Base-by-base conservation (phyloP, 2,888 invertebrate genomes). In the Strigamia maritima region DNA sequence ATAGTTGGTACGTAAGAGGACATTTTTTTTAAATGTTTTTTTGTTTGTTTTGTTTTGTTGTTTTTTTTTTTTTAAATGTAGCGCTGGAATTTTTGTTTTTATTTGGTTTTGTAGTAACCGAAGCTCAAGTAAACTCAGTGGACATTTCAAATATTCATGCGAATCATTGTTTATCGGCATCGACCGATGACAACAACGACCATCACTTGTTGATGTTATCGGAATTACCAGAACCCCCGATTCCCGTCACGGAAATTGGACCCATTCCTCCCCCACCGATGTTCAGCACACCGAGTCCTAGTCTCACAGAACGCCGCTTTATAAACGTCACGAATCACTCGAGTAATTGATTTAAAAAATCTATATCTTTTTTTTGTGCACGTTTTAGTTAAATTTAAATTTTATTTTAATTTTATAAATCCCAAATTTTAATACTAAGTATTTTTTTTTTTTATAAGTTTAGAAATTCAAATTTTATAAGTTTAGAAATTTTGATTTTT, bases 251-350 rank as follows among this genome's bases (percentile, higher is more conserved):
- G 82, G 95, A 96, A 85, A 95, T 96, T 87, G 95, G 95, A 81
- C 95, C 95, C 82, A 94, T 94, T 86, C 94, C 94, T 84, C 95
- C 95, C 84, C 95, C 95, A 84, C 95, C 95, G 83, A 96, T 96
- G 95, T 95, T 96, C 90, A 94, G 94, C 87, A 94, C 94, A 24
- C 84, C 84, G 19, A 80, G 80, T 80, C 82, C 81, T 75, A 76
- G 81, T 79, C 81, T 75, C 79, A 35, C 28, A 8, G 35, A 38
- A 22, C 76, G 76, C 35, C 76, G 44, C 44, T 22, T 44, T 77
- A 81, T 80, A 77, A 80, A 79, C 76, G 49, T 22, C 19, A 4
- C 19, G 16, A 54, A n/a, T 54, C 54, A 74, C 74, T 28, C 74
- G 54, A 54, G 54, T 54, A 54, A 54, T n/a, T 54, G 8, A 40